Conservation (phyloP, 1,140 invertebrate species). For the Apocrypta bakeri region DNA sequence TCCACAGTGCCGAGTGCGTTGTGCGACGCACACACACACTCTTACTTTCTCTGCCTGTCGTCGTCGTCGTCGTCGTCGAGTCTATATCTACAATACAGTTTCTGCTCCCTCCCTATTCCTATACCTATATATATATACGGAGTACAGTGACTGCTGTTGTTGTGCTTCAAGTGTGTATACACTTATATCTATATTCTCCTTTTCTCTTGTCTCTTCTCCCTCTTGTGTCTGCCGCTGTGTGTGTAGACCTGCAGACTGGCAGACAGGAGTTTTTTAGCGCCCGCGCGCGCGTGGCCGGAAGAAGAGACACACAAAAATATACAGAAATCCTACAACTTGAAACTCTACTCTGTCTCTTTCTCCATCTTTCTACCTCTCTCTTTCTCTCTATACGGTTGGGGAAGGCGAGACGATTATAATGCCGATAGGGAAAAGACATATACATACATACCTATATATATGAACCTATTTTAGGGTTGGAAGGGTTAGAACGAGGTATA, state of each 20-base stretch:
- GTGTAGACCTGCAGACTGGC: not conserved
- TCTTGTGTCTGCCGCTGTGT: not conserved
- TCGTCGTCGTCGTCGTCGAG: not conserved
- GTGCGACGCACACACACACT: too few relatives aligned
- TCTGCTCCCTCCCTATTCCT: not conserved
- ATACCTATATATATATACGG: too few relatives aligned
- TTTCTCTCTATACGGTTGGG: too few relatives aligned
- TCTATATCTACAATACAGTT: not conserved
- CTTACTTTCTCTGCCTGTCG: slow-evolving; percentile 16
- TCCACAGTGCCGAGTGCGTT: not conserved
- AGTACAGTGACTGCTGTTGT: slow-evolving; percentile 13
- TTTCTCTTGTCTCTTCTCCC: not conserved
- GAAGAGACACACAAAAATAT: not conserved
- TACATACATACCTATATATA: slow-evolving; percentile 13
- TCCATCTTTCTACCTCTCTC: too few relatives aligned
- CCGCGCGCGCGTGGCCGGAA: too few relatives aligned
- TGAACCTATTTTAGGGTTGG: not conserved
- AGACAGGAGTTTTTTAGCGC: not conserved
- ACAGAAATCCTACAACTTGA: not conserved
- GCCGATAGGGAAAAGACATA: not conserved
- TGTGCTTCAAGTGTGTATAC: slow-evolving; percentile 39
- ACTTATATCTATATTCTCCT: slow-evolving; percentile 34
- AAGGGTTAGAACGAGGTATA: too few relatives aligned
- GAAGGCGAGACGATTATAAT: too few relatives aligned
- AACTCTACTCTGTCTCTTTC: too few relatives aligned